phyloP scores from a whole-genome alignment of 1,140 invertebrate genomes.

The Nasonia longicornis region DNA sequence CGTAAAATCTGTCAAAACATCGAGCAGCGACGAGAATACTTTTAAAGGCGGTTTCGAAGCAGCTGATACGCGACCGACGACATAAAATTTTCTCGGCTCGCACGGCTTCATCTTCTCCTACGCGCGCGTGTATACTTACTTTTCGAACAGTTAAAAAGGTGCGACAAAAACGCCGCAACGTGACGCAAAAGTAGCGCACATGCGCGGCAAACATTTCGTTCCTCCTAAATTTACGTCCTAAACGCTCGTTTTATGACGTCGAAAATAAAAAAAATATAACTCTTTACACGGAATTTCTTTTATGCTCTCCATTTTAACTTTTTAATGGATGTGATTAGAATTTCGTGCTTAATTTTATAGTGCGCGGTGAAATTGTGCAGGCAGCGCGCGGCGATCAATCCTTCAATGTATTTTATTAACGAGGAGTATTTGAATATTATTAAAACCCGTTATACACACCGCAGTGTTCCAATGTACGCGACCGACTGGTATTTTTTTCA shows the following conservation, averaged over 20 bases:
- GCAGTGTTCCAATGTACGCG: too few species aligned
- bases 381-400: not conserved
- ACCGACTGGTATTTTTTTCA: not conserved
- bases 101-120: not conserved
- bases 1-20: conserved; percentile 31
- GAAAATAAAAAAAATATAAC: not conserved
- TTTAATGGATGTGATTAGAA: not conserved
- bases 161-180: not conserved
- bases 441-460: not conserved
- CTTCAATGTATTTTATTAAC: not conserved
- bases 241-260: not conserved
- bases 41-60: not conserved
- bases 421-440: not conserved
- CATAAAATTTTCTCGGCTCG: conserved; percentile 6
- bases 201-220: not conserved
- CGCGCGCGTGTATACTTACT: too few species aligned
- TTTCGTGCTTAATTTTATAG: not conserved
- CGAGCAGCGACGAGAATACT: not conserved
- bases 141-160: not conserved
- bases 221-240: not conserved
- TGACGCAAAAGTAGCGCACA: not conserved
- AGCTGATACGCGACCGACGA: not conserved
- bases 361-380: not conserved
- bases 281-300: not conserved
- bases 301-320: not conserved